A percentile compares a stretch with the other conserved stretches of the same genome.
Conservation (phyloP, 2,888 invertebrate genomes). For the Argyresthia albistria region DNA sequence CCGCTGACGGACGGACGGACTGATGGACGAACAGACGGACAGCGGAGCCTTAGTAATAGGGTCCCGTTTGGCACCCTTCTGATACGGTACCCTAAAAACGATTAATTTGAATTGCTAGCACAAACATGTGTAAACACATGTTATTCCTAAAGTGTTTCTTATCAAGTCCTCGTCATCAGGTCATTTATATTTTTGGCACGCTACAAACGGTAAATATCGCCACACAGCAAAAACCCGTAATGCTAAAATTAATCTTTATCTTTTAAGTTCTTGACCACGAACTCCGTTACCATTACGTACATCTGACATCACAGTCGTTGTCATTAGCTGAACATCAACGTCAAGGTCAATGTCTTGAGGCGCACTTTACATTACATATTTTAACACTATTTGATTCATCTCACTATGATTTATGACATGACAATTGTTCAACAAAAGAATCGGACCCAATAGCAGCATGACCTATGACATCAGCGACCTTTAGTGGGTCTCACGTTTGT, state of each 20-base stretch:
- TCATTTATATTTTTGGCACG: too few relatives aligned
- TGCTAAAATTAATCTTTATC: slow-evolving; percentile 2
- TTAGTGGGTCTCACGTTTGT: slow-evolving; percentile 20
- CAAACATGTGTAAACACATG: too few relatives aligned
- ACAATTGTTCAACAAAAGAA: slow-evolving; percentile 36
- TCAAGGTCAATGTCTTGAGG: slow-evolving; percentile 36
- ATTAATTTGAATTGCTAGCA: too few relatives aligned
- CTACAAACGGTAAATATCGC: not conserved
- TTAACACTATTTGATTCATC: slow-evolving; percentile 24
- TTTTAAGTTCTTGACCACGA: slow-evolving; percentile 1
- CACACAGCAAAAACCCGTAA: not conserved
- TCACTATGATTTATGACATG: slow-evolving; percentile 39
- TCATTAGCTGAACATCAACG: slow-evolving; percentile 26
- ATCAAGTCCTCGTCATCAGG: too few relatives aligned
- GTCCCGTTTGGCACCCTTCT: too few relatives aligned
- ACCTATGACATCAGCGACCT: slow-evolving; percentile 56
- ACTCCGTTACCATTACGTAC: slow-evolving; percentile 13
- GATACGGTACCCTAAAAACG: too few relatives aligned
- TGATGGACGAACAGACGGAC: too few relatives aligned
- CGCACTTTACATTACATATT: slow-evolving; percentile 22
- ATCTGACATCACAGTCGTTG: slow-evolving; percentile 16
- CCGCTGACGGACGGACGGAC: too few relatives aligned
- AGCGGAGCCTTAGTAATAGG: too few relatives aligned
- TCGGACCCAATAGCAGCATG: slow-evolving; percentile 34
- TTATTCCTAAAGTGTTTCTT: too few relatives aligned